Conservation (phyloP, 2,888 invertebrate species). For the Tachina fera region DNA sequence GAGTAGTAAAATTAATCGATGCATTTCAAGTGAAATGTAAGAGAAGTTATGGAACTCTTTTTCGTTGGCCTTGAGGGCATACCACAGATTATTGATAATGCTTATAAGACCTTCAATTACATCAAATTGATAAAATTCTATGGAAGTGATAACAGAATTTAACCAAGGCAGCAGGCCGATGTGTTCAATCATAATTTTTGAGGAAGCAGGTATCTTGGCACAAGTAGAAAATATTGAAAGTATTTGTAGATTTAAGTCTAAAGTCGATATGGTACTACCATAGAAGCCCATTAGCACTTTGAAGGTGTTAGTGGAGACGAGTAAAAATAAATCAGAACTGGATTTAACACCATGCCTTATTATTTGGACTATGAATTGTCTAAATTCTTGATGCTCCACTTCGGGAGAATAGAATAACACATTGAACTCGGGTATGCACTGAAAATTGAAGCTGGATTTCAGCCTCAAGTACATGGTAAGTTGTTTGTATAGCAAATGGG, state of each 20-base stretch:
- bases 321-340: slow-evolving; percentile 88
- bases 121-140: slow-evolving; percentile 82
- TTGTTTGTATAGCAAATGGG: slow-evolving; percentile 89
- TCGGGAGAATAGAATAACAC: slow-evolving; percentile 92
- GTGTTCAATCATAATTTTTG: slow-evolving; percentile 86
- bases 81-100: slow-evolving; percentile 81
- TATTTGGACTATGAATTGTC: slow-evolving; percentile 90
- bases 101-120: slow-evolving; percentile 81
- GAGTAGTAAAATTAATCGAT: slow-evolving; percentile 77
- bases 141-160: slow-evolving; percentile 79
- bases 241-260: slow-evolving; percentile 86
- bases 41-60: slow-evolving; percentile 77
- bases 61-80: slow-evolving; percentile 78
- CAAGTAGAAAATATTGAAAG: slow-evolving; percentile 86
- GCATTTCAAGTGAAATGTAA: slow-evolving; percentile 77
- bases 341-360: slow-evolving; percentile 90
- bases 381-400: slow-evolving; percentile 87
- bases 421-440: slow-evolving; percentile 93
- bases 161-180: slow-evolving; percentile 90
- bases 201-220: slow-evolving; percentile 86
- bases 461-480: slow-evolving; percentile 91
- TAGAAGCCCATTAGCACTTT: slow-evolving; percentile 91
- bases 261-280: slow-evolving; percentile 86
- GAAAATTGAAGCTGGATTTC: slow-evolving; percentile 90
- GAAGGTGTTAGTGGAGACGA: slow-evolving; percentile 89